Percentiles rank a stretch among this genome's conserved stretches.
Evolutionary conservation across 1,140 invertebrate species (phyloP).

Genomic region (Sarcophaga peregrina): DNA sequence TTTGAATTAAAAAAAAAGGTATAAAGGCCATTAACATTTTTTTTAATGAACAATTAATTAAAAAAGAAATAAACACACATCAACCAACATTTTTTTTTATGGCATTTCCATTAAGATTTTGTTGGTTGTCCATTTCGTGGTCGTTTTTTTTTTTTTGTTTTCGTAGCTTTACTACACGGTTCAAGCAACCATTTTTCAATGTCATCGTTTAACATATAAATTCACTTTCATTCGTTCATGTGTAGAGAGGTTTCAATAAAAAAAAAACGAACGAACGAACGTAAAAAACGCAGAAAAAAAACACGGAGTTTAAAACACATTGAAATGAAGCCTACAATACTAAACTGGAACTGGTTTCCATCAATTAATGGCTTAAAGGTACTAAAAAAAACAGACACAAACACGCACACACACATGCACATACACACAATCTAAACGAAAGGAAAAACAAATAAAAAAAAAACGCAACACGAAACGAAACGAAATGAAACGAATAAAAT

Average conservation of each 20-base stretch:
- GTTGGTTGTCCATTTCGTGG: no score
- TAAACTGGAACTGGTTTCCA: constrained; percentile 28
- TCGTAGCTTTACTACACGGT: not conserved
- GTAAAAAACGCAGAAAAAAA: not conserved
- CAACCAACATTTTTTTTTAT: constrained; percentile 12
- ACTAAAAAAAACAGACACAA: not conserved
- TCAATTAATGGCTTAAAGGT: constrained; percentile 41
- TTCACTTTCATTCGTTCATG: constrained; percentile 31
- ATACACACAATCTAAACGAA: not conserved
- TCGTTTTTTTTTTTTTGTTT: not conserved
- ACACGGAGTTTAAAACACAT: not conserved
- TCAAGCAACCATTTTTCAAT: constrained; percentile 33
- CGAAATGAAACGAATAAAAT: constrained; percentile 18
- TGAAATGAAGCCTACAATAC: constrained; percentile 3
- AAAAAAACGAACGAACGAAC: not conserved
- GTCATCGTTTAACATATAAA: constrained; percentile 41
- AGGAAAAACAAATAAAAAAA: constrained; percentile 32
- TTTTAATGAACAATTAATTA: constrained; percentile 2
- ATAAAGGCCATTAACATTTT: constrained; percentile 11
- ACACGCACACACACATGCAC: not conserved
- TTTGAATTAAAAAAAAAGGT: not conserved
- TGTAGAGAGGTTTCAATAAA: no score
- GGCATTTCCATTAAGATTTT: constrained; percentile 7
- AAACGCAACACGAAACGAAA: no score
- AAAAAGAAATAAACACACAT: not conserved